phyloP scores from a whole-genome alignment of 1,140 invertebrate genomes.

The Rhagoletis pomonella region DNA sequence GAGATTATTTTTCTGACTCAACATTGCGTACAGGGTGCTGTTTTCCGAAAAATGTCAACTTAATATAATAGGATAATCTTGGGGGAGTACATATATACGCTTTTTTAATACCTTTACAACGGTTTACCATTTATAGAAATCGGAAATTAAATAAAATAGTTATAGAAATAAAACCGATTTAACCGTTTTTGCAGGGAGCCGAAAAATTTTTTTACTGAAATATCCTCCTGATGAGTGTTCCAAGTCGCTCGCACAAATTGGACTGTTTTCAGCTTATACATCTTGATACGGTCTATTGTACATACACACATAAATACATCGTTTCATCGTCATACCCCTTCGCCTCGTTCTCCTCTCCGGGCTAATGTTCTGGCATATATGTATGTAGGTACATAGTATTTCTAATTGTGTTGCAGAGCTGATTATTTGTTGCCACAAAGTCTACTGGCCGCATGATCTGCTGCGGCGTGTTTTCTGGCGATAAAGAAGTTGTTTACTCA shows the following conservation, averaged over 20 bases:
- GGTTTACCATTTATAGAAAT: no score
- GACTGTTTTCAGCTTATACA: no score
- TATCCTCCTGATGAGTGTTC: no score
- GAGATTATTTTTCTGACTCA: no score
- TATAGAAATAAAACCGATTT: no score
- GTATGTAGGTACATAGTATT: not conserved
- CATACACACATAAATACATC: not conserved
- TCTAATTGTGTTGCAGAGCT: constrained; percentile 8
- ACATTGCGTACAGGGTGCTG: no score
- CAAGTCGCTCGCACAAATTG: no score
- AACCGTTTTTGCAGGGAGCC: not conserved
- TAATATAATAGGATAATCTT: no score
- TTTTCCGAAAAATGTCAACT: no score
- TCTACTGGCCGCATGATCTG: constrained; percentile 44
- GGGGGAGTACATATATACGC: no score
- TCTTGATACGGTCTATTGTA: not conserved
- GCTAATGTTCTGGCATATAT: not conserved
- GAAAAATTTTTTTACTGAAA: not conserved
- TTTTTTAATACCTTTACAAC: no score
- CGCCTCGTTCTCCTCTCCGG: not conserved
- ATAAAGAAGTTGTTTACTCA: constrained; percentile 73
- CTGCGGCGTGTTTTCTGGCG: constrained; percentile 68
- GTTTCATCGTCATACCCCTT: not conserved
- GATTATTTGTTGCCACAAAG: constrained; percentile 37
- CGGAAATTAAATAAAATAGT: no score